Evolutionary conservation across 1,140 invertebrate genomes (phyloP).

Genomic region (Heliothis virescens): DNA sequence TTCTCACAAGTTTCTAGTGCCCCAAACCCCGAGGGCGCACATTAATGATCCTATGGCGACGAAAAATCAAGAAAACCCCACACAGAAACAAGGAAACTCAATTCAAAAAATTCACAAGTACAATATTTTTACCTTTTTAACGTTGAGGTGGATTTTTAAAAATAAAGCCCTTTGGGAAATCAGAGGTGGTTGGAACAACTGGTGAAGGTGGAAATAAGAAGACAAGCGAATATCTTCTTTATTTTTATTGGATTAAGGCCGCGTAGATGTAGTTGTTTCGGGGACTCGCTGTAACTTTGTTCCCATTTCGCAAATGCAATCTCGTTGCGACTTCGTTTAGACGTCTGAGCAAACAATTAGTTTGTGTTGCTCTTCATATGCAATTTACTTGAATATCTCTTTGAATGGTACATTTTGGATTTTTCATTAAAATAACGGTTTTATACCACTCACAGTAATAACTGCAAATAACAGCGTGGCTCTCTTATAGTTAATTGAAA

Average conservation of each 20-base stretch:
- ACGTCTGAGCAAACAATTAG: constrained; percentile 55
- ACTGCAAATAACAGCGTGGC: not conserved
- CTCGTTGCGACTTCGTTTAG: constrained; percentile 58
- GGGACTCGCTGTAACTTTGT: constrained; percentile 45
- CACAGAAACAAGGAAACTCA: constrained; percentile 53
- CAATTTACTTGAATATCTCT: constrained; percentile 37
- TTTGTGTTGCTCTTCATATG: constrained; percentile 48
- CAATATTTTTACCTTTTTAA: constrained; percentile 67
- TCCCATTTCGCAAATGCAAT: constrained; percentile 58
- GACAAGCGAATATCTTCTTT: constrained; percentile 44
- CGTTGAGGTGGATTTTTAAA: constrained; percentile 74
- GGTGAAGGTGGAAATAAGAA: constrained; percentile 44
- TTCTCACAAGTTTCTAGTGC: constrained; percentile 50
- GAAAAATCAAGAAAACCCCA: constrained; percentile 52
- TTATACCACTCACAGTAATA: not conserved
- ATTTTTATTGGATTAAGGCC: constrained; percentile 43
- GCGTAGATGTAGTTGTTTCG: constrained; percentile 24
- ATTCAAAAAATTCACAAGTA: constrained; percentile 61
- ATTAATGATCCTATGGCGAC: constrained; percentile 53
- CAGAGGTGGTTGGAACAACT: constrained; percentile 63
- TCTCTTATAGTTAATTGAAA: too few species aligned
- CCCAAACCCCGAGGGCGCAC: constrained; percentile 45
- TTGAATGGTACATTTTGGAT: constrained; percentile 17
- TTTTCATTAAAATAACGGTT: constrained; percentile 4
- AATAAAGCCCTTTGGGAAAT: constrained; percentile 82